Conservation (phyloP, 2,797 vertebrate species). For the Bradypus variegatus region DNA sequence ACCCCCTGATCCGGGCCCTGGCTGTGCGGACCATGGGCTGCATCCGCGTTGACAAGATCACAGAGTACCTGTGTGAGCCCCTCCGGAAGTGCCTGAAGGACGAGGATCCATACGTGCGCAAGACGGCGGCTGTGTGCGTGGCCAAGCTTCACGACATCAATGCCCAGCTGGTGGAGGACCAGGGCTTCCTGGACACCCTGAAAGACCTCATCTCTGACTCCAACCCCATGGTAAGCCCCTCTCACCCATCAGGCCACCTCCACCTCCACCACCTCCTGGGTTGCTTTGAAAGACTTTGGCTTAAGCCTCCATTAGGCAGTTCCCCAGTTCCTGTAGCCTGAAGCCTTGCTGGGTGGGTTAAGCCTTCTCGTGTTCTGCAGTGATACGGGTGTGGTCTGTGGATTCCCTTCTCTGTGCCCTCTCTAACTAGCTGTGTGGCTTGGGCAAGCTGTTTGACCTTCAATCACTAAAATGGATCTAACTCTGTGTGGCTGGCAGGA, state of each 20-base stretch:
- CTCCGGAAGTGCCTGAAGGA: conserved; percentile 81
- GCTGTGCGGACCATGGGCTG: conserved; percentile 82
- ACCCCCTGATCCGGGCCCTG: conserved; percentile 80
- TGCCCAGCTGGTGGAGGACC: conserved; percentile 91
- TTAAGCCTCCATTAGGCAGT: not conserved
- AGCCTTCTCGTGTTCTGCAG: not conserved
- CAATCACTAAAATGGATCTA: not conserved
- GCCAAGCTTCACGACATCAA: conserved; percentile 83
- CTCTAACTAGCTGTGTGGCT: not conserved
- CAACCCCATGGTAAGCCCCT: conserved; percentile 88
- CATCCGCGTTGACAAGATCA: conserved; percentile 82
- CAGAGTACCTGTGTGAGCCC: conserved; percentile 80
- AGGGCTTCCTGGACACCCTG: conserved; percentile 81
- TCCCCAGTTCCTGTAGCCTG: not conserved
- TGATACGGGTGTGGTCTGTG: not conserved
- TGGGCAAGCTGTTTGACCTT: not conserved
- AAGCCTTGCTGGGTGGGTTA: not conserved
- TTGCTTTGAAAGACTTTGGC: not conserved
- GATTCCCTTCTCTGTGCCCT: not conserved
- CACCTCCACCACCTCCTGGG: rapidly evolving
- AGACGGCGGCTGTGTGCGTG: conserved; percentile 79
- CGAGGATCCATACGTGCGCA: conserved; percentile 80
- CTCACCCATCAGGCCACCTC: not conserved
- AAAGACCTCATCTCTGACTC: conserved; percentile 98
- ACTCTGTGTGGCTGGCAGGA: not conserved